Conservation (phyloP, 2,888 invertebrate genomes). For the Thera britannica region DNA sequence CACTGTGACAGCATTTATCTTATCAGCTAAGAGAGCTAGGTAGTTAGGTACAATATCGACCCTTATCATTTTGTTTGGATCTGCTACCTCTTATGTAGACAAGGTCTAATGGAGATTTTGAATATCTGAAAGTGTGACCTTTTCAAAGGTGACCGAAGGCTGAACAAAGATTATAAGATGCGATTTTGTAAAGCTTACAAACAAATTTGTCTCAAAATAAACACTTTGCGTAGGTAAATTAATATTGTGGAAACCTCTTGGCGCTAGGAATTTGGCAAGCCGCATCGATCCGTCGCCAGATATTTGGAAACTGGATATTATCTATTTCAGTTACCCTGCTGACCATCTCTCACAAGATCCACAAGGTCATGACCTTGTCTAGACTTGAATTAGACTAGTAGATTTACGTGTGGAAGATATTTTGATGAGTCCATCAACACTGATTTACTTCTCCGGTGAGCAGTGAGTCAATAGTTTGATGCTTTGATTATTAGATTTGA, state of each 20-base stretch:
- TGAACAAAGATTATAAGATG: background rate
- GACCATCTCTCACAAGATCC: slow-evolving; percentile 13
- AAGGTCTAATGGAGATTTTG: no score
- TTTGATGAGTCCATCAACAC: slow-evolving; percentile 7
- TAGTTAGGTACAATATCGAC: background rate
- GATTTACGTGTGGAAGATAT: slow-evolving; percentile 8
- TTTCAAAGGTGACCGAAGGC: slow-evolving; percentile 6
- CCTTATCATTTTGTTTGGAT: background rate
- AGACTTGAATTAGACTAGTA: slow-evolving; percentile 10
- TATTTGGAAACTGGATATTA: slow-evolving; percentile 60
- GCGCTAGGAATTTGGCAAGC: slow-evolving; percentile 63
- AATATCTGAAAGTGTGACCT: no score
- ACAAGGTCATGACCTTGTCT: slow-evolving; percentile 11
- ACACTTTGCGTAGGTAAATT: slow-evolving; percentile 37
- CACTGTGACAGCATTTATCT: background rate
- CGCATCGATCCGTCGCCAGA: slow-evolving; percentile 46
- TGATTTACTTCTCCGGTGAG: slow-evolving; percentile 7
- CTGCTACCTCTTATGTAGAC: background rate
- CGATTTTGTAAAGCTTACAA: slow-evolving; percentile 3
- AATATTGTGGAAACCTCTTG: slow-evolving; percentile 42
- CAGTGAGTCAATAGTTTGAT: background rate
- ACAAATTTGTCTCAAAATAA: slow-evolving; percentile 33
- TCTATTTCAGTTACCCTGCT: slow-evolving; percentile 35
- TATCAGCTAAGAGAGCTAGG: background rate
- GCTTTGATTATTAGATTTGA: background rate